Evolutionary conservation across 2,113 vertebrate species (phyloP), one percentile per base, ranked within the genome.

Genomic region (Notarius lentiginosus): DNA sequence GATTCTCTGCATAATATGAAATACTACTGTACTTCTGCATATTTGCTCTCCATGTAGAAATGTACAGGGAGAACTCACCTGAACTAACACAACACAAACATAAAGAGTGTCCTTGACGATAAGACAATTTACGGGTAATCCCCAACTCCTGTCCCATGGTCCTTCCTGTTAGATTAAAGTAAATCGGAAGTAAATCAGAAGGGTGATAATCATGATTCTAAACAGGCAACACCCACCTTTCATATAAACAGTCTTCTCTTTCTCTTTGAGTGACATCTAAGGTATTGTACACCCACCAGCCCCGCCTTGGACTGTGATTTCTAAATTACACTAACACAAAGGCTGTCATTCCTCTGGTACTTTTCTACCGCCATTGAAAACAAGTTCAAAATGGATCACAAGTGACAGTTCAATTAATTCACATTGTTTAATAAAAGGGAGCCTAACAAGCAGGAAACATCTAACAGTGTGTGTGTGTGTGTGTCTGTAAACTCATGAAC

Each of bases 181-280:
- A 63, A 83, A 56, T 87, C 70, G 82, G 86, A 76, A 18, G 49
- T 76, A 63, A 83, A 56, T 87, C 70, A 73, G 86, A 87, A 76
- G 49, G 15, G 34, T 83, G 76, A 81, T 79, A 66, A 47, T 56
- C 68, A 79, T 72, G 65, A 41, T 81, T 81, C 63, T 24, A 17
- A 41, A 82, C n/a, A 65, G 72, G 17, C 49, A 83, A 55, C 70
- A 65, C 80, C 81, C 34, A 14, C 60, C 49, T 77, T 51, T 87
- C 80, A 83, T 73, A 82, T 61, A 82, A 82, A 82, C 56, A 4
- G 20, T 53, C 34, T 70, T 80, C 10, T 65, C 61, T 84, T 73
- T 83, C 63, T 34, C 65, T 20, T 47, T 75, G 49, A 66, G 22
- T 87, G 63, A 55, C 51, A 83, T n/a, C 18, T 34, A 73, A 15